Evolutionary conservation across 2,888 invertebrate species (phyloP).

Genomic region (Crepidodera aurea): DNA sequence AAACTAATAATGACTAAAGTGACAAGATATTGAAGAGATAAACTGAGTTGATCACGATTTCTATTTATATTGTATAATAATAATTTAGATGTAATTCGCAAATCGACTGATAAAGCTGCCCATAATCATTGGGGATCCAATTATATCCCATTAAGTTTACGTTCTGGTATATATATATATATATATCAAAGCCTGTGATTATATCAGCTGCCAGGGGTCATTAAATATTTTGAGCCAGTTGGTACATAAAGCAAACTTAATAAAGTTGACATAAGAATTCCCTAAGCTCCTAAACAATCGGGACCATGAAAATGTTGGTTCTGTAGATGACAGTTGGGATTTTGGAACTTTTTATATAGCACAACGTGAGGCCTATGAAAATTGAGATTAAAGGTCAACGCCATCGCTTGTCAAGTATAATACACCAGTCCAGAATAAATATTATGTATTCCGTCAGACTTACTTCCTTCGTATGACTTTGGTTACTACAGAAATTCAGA

Average conservation of each 20-base stretch:
- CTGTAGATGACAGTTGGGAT: slow-evolving; percentile 26
- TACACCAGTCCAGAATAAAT: not conserved
- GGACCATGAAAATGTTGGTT: slow-evolving; percentile 23
- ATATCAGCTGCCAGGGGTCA: slow-evolving; percentile 27
- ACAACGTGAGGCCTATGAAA: slow-evolving; percentile 6
- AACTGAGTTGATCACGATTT: too few relatives aligned
- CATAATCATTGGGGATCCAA: not conserved
- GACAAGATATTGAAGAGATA: too few relatives aligned
- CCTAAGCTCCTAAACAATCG: slow-evolving; percentile 21
- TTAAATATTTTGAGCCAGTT: slow-evolving; percentile 25
- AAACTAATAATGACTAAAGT: too few relatives aligned
- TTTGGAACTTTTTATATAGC: slow-evolving; percentile 6
- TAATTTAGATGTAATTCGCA: too few relatives aligned
- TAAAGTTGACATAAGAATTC: slow-evolving; percentile 27
- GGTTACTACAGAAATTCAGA: too few relatives aligned
- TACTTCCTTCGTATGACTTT: too few relatives aligned
- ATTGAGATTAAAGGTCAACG: slow-evolving; percentile 7
- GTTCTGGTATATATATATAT: slow-evolving; percentile 2
- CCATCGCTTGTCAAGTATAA: not conserved
- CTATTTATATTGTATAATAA: too few relatives aligned
- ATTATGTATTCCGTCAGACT: not conserved
- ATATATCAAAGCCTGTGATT: slow-evolving; percentile 15
- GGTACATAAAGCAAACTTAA: slow-evolving; percentile 26
- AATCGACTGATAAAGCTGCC: not conserved
- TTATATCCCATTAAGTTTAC: slow-evolving; percentile 2